Evolutionary conservation across 2,113 vertebrate genomes (phyloP), one percentile per base, ranked within the genome.

Genomic region (Jaculus jaculus): DNA sequence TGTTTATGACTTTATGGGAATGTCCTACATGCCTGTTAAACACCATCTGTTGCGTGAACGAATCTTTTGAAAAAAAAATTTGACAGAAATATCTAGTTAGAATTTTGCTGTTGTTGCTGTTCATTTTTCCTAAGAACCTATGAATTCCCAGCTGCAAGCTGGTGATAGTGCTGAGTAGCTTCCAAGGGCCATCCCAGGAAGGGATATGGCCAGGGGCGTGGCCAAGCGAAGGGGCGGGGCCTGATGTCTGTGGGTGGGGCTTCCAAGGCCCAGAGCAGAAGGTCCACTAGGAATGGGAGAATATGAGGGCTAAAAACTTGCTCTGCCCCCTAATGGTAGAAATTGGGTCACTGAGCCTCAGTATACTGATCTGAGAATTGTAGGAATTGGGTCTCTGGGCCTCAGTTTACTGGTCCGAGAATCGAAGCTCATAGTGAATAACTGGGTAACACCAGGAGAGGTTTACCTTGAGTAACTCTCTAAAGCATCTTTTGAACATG

Each of bases 1-100:
- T 32, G 77, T 93, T 98, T 96, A 82, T 96, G 95, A 97, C 96
- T 92, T 94, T 96, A 66, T 0, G 8, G 80, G 26, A 92, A 72
- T 95, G 93, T 93, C 7, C 87, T 92, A 93, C 95, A 96, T 81
- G 28, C 66, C 0, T 93, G 71, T 97, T 95, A 91, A 95, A 92
- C 85, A 93, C 84, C 89, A 89, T 92, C 95, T 97, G 89, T 89
- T 96, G 87, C 84, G 26, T 60, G 61, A 92, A 95, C 63, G 79
- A 37, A 15, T 60, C 63, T 96, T 82, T 80, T 69, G 74, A 71
- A 63, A 24, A 63, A 63, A 63, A 63, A 7, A n/a, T n/a, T 78
- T 23, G 2, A 18, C 69, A 84, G 13, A 87, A 77, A 85, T 24
- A 75, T 47, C n/a, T 32, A 94, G 9, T 58, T 9, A n/a, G 28